phyloP scores from a whole-genome alignment of 2,888 invertebrate species.

The Sphecodes monilicornis region DNA sequence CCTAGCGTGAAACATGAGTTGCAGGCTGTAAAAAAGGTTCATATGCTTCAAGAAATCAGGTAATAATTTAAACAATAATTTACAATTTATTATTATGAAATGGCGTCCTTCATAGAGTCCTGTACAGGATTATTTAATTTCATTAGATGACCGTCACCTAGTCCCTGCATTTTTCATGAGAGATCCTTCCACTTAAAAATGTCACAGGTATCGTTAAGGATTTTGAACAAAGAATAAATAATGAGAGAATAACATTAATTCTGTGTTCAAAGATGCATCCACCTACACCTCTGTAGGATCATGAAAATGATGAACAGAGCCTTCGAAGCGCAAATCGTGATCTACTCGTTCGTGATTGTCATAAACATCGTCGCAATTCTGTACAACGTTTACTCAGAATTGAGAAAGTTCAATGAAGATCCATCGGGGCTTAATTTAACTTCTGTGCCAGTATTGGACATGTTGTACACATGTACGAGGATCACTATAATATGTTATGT shows the following conservation, averaged over 20 bases:
- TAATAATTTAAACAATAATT: background rate
- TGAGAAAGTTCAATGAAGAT: rapidly evolving
- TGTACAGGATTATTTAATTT: too few species aligned
- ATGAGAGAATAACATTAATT: too few species aligned
- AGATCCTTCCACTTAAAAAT: too few species aligned
- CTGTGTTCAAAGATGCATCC: background rate
- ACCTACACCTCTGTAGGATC: conserved; percentile 62
- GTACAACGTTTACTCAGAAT: conserved; percentile 21
- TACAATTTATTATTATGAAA: background rate
- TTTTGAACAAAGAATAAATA: too few species aligned
- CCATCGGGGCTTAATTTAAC: rapidly evolving
- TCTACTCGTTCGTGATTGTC: background rate
- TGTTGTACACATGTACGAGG: background rate
- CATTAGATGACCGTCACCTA: too few species aligned
- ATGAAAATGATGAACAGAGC: conserved; percentile 33
- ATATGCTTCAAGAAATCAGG: conserved; percentile 25
- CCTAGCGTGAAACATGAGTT: background rate
- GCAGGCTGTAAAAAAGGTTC: background rate
- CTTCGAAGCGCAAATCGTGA: conserved; percentile 35
- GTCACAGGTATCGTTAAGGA: too few species aligned
- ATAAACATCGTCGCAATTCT: background rate
- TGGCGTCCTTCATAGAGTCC: too few species aligned
- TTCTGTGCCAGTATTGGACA: rapidly evolving
- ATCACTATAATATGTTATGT: background rate
- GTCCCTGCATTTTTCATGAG: too few species aligned